Evolutionary conservation across 2,113 vertebrate genomes (phyloP).

Genomic region (Apistogramma diplotaenia): DNA sequence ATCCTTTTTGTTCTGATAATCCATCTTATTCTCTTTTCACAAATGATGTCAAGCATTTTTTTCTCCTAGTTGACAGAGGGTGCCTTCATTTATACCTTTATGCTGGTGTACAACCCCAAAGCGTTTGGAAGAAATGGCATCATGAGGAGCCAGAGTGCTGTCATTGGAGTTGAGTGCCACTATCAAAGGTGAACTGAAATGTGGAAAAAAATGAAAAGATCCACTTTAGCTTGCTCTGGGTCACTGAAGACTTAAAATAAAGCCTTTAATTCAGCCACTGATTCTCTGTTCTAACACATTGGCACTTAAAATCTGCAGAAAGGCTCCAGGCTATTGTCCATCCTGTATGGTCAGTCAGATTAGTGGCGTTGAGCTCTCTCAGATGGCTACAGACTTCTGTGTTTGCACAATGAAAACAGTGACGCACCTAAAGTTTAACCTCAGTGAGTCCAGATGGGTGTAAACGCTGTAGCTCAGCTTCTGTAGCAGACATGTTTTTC

Average conservation of each 20-base stretch:
- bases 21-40: accelerated
- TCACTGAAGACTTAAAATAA: neutral
- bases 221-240: neutral
- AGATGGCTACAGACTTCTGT: neutral
- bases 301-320: accelerated
- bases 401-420: neutral
- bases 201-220: neutral
- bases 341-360: neutral
- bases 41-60: accelerated
- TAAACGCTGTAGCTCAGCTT: neutral
- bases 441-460: neutral
- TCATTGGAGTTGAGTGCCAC: constrained; percentile 51
- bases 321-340: no score
- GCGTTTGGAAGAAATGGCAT: neutral
- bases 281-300: neutral
- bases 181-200: constrained; percentile 12
- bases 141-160: constrained; percentile 14
- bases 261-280: neutral
- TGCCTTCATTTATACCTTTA: constrained; percentile 43
- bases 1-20: neutral
- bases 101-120: constrained; percentile 44
- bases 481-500: neutral
- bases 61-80: constrained; percentile 15
- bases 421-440: accelerated
- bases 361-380: neutral